Percentiles rank a stretch among this genome's conserved stretches.
Evolutionary conservation across 2,888 invertebrate genomes (phyloP).

Genomic region (Hololepta plana): DNA sequence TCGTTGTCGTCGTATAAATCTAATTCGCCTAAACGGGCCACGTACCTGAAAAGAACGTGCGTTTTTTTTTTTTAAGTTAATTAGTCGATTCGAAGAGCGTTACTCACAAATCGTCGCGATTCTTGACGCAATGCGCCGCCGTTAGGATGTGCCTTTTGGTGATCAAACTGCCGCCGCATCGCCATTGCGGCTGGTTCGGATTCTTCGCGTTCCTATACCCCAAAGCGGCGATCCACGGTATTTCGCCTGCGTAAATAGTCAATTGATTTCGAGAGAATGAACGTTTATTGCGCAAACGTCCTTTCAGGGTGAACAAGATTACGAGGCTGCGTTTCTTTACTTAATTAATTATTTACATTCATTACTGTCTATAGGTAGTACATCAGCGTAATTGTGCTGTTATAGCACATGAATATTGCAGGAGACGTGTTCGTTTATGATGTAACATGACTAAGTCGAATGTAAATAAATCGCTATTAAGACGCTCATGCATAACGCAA

Average conservation of each 20-base stretch:
- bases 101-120: slow-evolving; percentile 39
- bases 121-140: slow-evolving; percentile 56
- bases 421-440: no score
- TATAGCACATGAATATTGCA: background rate
- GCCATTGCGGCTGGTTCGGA: slow-evolving; percentile 26
- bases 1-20: slow-evolving; percentile 43
- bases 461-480: no score
- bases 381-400: no score
- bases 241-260: slow-evolving; percentile 37
- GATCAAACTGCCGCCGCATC: slow-evolving; percentile 52
- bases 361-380: no score
- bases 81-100: background rate
- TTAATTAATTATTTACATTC: no score
- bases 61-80: no score
- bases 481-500: no score
- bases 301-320: no score
- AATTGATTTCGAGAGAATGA: no score
- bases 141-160: slow-evolving; percentile 54
- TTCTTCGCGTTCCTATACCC: slow-evolving; percentile 39
- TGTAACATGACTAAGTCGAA: no score
- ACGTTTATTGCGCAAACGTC: no score
- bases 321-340: no score
- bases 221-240: slow-evolving; percentile 64
- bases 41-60: slow-evolving; percentile 29
- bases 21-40: slow-evolving; percentile 63